Conservation (phyloP, 2,113 vertebrate genomes). For the Gavialis gangeticus region DNA sequence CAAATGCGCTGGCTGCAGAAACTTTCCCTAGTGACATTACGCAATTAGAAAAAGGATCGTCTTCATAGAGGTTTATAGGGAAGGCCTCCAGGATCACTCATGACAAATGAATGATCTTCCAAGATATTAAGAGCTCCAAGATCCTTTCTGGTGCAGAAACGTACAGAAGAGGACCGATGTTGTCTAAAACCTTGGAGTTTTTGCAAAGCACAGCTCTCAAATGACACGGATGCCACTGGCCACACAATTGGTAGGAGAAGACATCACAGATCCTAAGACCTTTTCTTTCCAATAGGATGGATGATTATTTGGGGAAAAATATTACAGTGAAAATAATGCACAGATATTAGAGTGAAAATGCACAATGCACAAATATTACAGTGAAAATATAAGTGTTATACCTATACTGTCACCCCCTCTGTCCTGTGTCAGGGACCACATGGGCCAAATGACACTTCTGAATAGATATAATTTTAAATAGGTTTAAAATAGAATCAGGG, state of each 20-base stretch:
- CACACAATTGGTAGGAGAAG: not conserved
- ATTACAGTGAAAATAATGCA: not conserved
- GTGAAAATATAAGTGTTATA: not conserved
- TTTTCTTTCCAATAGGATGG: not conserved
- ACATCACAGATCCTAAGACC: not conserved
- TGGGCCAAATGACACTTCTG: not conserved
- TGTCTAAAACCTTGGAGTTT: not conserved
- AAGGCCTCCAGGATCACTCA: slow-evolving; percentile 54
- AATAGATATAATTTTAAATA: slow-evolving; percentile 13
- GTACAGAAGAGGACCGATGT: slow-evolving; percentile 4
- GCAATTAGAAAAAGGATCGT: slow-evolving; percentile 64
- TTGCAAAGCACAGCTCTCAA: not conserved
- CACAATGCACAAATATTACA: not conserved
- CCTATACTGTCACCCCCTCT: not conserved
- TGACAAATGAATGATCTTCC: slow-evolving; percentile 18
- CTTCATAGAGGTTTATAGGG: slow-evolving; percentile 43
- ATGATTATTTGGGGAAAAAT: not conserved
- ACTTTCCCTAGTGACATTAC: slow-evolving; percentile 39
- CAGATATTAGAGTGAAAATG: not conserved
- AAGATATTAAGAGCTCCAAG: slow-evolving; percentile 17
- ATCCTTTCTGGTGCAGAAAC: not conserved
- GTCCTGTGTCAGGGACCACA: not conserved
- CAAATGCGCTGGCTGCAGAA: slow-evolving; percentile 50
- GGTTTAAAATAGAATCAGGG: not conserved
- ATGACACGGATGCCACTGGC: not conserved